Base-by-base conservation (phyloP, 2,113 vertebrate species). In the Mustela nigripes region DNA sequence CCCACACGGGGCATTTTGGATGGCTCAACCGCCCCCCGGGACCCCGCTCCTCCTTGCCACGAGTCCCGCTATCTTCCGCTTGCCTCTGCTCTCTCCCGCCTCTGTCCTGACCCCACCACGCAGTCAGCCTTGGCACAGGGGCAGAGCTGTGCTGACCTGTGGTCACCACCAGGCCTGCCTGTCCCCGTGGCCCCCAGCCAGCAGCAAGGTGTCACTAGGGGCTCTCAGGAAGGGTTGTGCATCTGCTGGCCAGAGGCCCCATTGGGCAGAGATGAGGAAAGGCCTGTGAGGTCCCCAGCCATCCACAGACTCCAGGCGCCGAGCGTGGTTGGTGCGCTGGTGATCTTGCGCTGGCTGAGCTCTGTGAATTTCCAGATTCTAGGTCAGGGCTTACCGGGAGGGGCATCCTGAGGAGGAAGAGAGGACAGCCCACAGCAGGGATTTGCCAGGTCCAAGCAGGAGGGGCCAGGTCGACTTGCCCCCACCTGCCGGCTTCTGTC, bases 21-120 rank as follows among this genome's bases (percentile, higher is more conserved):
- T 11, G 18, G 65, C 7, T 56, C 42, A 4, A 0, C 21, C 0
- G 11, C 15, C 6, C 36, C 28, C 8, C 0, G 0, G 19, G 71
- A 39, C 10, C 58, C 19, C 42, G 45, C 24, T 58, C 53, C 31
- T 78, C 48, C 58, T 45, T 67, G 76, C 31, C 36, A 7, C 0
- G 10, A 33, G 36, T 42, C 31, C 58, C 7, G 24, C 53, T 63
- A 21, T 48, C 15, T 39, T 15, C 3, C 36, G 31, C 53, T 16
- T 19, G 22, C 31, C 60, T 65, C 60, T 24, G 28, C 3, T 31
- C 48, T 45, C 79, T 42, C 16, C 53, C 26, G 7, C 10, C 10
- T 56, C 78, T 11, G 0, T 7, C 12, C n/a, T 24, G n/a, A 26
- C 28, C 4, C 26, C 28, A 7, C 18, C 71, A 0, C 0, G 2